Base-by-base conservation (phyloP, 37 sponge, comb jelly and placozoan species). In the Lycopodina hypogea region DNA sequence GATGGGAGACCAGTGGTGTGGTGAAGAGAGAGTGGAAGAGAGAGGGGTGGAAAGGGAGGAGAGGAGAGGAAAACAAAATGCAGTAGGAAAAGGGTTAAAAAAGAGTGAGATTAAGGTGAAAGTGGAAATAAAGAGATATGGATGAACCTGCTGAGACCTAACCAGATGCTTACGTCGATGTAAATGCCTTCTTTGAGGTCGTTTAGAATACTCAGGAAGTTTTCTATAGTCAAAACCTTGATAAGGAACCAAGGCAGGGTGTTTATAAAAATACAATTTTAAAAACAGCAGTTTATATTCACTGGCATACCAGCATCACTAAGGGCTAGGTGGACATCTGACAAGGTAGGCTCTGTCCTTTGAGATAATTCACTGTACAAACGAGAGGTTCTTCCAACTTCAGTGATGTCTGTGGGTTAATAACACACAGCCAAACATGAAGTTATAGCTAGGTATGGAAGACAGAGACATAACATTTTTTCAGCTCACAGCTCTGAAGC, bases 301-400 rank as follows among this genome's bases (percentile, higher is more conserved):
- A 59, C 60, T 59, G 28, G 17, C 34, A 29, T 32, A 80, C 88
- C 86, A 21, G 66, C 42, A 56, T 87, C 93, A 45, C 84, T 42
- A 42, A 92, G 61, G 9, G 93, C 85, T 35, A 78, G n/a, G 29
- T 92, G 75, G 9, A 92, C 89, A 36, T 92, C 93, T 51, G 82
- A 42, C 29, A 78, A 37, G 0, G 93, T 92, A 22, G 93, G 93
- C 37, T 67, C 78, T 14, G 78, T 81, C 37, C 93, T 67, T 0
- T 71, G 75, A 2, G 93, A 85, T 28, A 92, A 32, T 78, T 92
- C 93, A 62, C 82, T 72, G 80, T 87, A 92, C 7, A 73, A 33
- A 1, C 80, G 63, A 15, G 93, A 51, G 18, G 69, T 73, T 4
- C 78, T 59, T 29, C 93, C 93, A 19, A 92, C 41, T 59, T 87